These are phyloP conservation scores for Acrobasis suavella DNA, from an alignment of 2,888 invertebrate species.

Conservation along the genomic window DNA sequence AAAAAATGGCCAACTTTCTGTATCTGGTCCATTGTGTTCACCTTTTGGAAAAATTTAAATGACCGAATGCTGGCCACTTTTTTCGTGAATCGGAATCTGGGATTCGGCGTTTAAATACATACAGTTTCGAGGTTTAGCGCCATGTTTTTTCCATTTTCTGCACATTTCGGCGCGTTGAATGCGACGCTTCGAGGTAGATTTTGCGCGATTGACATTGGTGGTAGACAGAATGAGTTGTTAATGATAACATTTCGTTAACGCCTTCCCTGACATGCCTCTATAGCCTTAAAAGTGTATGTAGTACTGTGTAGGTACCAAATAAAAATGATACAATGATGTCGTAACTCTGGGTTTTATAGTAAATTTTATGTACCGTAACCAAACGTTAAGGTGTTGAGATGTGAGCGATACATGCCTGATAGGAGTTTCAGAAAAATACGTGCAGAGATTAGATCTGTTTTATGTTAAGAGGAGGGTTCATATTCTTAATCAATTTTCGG, in stretches of 20 bases:
- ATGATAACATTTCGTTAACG: constrained; percentile 67
- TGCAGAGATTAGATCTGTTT: constrained; percentile 1
- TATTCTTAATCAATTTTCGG: constrained; percentile 30
- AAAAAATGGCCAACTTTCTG: constrained; percentile 62
- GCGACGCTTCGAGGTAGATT: constrained; percentile 71
- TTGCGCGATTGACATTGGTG: constrained; percentile 73
- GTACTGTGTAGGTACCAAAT: not conserved
- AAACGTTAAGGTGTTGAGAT: constrained; percentile 16
- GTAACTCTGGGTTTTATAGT: constrained; percentile 10
- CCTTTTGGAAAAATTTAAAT: constrained; percentile 81
- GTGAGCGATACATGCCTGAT: constrained; percentile 1
- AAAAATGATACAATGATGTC: constrained; percentile 8
- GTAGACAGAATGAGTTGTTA: constrained; percentile 78
- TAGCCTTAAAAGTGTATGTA: constrained; percentile 24
- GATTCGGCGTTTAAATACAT: constrained; percentile 82
- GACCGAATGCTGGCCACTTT: constrained; percentile 70
- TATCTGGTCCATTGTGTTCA: constrained; percentile 82
- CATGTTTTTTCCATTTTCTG: constrained; percentile 82
- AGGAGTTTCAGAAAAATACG: not conserved
- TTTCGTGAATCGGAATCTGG: constrained; percentile 70
- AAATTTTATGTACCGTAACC: constrained; percentile 18
- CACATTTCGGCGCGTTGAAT: constrained; percentile 72
- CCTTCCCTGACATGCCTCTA: constrained; percentile 45
- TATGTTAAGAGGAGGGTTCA: not conserved
- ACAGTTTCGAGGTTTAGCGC: constrained; percentile 81